Conservation (phyloP, 2,797 vertebrate genomes). For the Enteromius radiatus region DNA sequence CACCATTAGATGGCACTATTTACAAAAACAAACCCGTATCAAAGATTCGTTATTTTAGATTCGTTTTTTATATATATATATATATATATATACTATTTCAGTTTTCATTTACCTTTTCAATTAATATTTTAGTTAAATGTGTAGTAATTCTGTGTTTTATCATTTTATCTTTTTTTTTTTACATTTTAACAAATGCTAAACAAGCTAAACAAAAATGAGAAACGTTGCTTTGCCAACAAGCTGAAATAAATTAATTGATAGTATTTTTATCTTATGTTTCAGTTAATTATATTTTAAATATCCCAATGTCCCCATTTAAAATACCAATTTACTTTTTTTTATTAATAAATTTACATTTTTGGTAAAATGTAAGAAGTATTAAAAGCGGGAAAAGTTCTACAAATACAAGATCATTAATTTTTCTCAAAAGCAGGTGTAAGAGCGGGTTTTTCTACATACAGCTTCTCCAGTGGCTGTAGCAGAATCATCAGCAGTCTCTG, state of each 20-base stretch:
- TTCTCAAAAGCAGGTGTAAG: not conserved
- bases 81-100: not conserved
- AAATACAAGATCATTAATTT: not conserved
- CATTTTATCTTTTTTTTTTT: not conserved
- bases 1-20: conserved; percentile 51
- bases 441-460: conserved; percentile 56
- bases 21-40: not conserved
- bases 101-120: not conserved
- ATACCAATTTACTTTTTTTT: not conserved
- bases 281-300: not conserved
- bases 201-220: not conserved
- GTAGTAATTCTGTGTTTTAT: not conserved
- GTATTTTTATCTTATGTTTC: not conserved
- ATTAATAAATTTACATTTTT: not conserved
- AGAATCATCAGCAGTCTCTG: not conserved
- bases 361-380: not conserved
- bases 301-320: not conserved
- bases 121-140: not conserved
- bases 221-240: not conserved
- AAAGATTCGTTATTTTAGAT: not conserved
- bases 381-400: not conserved
- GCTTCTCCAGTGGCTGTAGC: not conserved
- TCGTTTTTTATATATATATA: too few species aligned
- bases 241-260: not conserved
- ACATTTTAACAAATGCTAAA: not conserved